These are phyloP conservation scores for Spinibarbus caldwelli DNA, from an alignment of 2,797 vertebrate genomes.

Conservation along the genomic window DNA sequence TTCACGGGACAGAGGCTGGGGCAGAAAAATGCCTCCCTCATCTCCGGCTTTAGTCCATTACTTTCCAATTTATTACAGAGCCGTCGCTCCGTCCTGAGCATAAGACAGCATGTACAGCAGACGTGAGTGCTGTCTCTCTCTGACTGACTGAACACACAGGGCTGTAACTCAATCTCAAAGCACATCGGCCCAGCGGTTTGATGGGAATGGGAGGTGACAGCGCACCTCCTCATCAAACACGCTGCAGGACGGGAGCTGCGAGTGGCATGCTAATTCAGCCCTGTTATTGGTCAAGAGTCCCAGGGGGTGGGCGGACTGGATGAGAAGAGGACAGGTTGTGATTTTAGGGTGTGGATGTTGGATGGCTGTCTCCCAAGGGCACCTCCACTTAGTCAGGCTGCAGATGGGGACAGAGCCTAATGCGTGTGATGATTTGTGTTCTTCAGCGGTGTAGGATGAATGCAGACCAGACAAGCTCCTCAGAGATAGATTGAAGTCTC, in stretches of 20 bases:
- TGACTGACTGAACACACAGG: slow-evolving; percentile 38
- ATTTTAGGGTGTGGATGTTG: slow-evolving; percentile 12
- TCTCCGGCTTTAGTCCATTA: slow-evolving; percentile 36
- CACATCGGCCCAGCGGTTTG: slow-evolving; percentile 29
- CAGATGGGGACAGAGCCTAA: slow-evolving; percentile 10
- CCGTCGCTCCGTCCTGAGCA: not conserved
- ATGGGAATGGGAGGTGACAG: slow-evolving; percentile 50
- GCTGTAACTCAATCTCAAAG: slow-evolving; percentile 51
- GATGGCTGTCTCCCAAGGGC: slow-evolving; percentile 31
- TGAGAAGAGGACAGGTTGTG: not conserved
- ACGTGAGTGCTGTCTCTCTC: slow-evolving; percentile 16
- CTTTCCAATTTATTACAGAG: slow-evolving; percentile 43
- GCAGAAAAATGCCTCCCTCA: slow-evolving; percentile 33
- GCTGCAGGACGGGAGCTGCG: slow-evolving; percentile 12
- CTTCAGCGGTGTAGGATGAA: not conserved
- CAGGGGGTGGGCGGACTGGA: not conserved
- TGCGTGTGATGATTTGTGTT: not conserved
- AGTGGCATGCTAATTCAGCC: slow-evolving; percentile 29
- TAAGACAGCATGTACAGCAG: slow-evolving; percentile 37
- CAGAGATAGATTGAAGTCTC: slow-evolving; percentile 20
- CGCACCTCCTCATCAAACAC: too few relatives aligned
- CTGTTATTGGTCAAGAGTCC: slow-evolving; percentile 25
- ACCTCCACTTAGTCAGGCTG: slow-evolving; percentile 6
- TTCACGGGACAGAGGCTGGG: not conserved
- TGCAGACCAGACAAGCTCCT: slow-evolving; percentile 6